Evolutionary conservation across 2,797 vertebrate genomes (phyloP).

Genomic region (Mergus octosetaceus): DNA sequence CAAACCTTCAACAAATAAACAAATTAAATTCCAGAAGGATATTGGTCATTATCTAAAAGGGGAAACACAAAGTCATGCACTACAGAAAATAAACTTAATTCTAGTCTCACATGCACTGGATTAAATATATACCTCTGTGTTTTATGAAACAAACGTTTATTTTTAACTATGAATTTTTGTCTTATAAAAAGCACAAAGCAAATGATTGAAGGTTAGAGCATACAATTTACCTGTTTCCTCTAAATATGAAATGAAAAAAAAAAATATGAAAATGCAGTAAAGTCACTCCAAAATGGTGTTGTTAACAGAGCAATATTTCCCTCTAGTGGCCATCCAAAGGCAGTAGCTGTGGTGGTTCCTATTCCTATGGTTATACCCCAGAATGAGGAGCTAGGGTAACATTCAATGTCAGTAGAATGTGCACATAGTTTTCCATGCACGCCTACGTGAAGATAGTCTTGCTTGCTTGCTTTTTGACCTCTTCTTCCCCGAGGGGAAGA

Average conservation of each 20-base stretch:
- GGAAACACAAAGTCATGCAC: neutral
- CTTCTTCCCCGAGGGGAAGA: neutral
- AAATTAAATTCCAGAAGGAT: neutral
- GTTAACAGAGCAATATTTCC: constrained; percentile 78
- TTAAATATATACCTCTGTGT: neutral
- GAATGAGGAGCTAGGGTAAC: neutral
- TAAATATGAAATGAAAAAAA: neutral
- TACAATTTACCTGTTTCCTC: neutral
- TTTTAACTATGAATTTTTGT: neutral
- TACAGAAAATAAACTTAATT: neutral
- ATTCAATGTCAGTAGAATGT: accelerated
- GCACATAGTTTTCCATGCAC: accelerated
- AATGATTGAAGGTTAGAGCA: neutral
- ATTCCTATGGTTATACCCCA: accelerated
- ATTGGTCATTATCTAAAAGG: neutral
- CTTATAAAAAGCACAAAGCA: neutral
- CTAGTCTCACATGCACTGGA: no score
- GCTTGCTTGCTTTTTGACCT: accelerated
- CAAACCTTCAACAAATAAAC: neutral
- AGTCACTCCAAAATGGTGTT: accelerated
- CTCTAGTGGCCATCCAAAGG: constrained; percentile 67
- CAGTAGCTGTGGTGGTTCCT: neutral
- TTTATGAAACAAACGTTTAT: neutral
- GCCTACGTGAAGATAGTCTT: accelerated
- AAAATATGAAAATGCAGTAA: neutral